Percentiles rank a stretch among this genome's conserved stretches.
Evolutionary conservation across 2,797 vertebrate species (phyloP).

Genomic region (Poeciliopsis turneri): DNA sequence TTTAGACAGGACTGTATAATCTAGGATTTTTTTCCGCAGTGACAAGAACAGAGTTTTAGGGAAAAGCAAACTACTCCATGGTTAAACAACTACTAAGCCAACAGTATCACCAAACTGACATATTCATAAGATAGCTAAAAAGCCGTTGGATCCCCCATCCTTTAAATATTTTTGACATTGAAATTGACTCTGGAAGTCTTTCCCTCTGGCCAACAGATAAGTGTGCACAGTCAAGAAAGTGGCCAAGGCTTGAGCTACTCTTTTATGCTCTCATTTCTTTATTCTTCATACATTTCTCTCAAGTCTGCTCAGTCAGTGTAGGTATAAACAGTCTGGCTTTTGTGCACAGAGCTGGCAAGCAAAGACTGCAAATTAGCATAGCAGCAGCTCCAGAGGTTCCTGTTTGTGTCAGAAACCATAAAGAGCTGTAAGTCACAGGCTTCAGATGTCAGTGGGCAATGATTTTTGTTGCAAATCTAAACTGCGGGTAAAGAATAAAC

Average conservation of each 20-base stretch:
- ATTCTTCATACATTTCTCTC: conserved; percentile 19
- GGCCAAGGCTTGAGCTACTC: conserved; percentile 2
- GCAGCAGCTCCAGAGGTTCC: conserved; percentile 3
- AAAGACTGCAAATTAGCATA: conserved; percentile 7
- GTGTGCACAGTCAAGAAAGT: conserved; percentile 1
- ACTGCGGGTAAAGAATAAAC: background rate
- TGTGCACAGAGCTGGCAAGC: background rate
- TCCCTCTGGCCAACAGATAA: conserved; percentile 2
- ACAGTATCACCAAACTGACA: conserved; percentile 18
- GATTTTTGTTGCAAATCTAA: conserved; percentile 1
- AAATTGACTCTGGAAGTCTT: conserved; percentile 15
- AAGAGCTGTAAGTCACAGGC: background rate
- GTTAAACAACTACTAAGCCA: background rate
- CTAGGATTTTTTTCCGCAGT: conserved; percentile 6
- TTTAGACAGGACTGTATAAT: background rate
- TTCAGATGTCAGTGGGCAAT: conserved; percentile 5
- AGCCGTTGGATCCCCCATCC: conserved; percentile 5
- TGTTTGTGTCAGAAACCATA: background rate
- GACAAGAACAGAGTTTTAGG: background rate
- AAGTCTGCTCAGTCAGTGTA: background rate
- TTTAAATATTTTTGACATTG: conserved; percentile 20
- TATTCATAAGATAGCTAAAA: conserved; percentile 9
- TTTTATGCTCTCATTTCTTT: conserved; percentile 17
- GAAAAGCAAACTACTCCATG: conserved; percentile 24
- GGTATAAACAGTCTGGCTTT: conserved; percentile 5